Percentiles rank a stretch among this genome's conserved stretches.
Conservation (phyloP, 2,888 invertebrate genomes). For the Ectemnius continuus region DNA sequence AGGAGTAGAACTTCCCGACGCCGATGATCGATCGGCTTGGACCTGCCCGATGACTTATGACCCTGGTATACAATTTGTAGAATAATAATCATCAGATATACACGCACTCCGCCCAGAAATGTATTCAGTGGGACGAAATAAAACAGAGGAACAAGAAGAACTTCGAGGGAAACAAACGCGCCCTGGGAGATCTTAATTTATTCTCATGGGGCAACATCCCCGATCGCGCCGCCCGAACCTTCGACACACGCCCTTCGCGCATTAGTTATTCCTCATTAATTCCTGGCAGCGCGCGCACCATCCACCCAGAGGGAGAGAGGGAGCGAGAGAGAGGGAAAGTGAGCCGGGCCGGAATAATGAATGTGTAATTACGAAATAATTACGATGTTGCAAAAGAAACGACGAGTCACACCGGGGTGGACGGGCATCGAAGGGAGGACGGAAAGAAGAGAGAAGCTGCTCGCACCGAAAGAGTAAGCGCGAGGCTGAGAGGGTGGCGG, state of each 20-base stretch:
- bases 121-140: slow-evolving; percentile 5
- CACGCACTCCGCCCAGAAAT: slow-evolving; percentile 11
- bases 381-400: slow-evolving; percentile 52
- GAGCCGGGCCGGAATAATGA: slow-evolving; percentile 45
- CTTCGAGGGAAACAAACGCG: slow-evolving; percentile 5
- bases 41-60: slow-evolving; percentile 14
- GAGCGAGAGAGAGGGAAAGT: not conserved
- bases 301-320: not conserved
- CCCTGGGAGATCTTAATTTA: not conserved
- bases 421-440: slow-evolving; percentile 2
- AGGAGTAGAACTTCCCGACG: slow-evolving; percentile 11
- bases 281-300: slow-evolving; percentile 10
- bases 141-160: slow-evolving; percentile 8
- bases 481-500: not conserved
- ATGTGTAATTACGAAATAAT: slow-evolving; percentile 58
- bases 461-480: slow-evolving; percentile 32
- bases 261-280: slow-evolving; percentile 19
- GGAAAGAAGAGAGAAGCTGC: not conserved
- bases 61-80: slow-evolving; percentile 32
- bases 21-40: slow-evolving; percentile 44
- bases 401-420: slow-evolving; percentile 41
- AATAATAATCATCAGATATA: slow-evolving; percentile 33
- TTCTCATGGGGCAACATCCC: not conserved
- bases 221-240: not conserved
- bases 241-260: slow-evolving; percentile 23